Percentiles rank a stretch among this genome's conserved stretches.
These are phyloP conservation scores for Thymelicus lineola DNA, from an alignment of 2,888 invertebrate species.

Conservation along the genomic window DNA sequence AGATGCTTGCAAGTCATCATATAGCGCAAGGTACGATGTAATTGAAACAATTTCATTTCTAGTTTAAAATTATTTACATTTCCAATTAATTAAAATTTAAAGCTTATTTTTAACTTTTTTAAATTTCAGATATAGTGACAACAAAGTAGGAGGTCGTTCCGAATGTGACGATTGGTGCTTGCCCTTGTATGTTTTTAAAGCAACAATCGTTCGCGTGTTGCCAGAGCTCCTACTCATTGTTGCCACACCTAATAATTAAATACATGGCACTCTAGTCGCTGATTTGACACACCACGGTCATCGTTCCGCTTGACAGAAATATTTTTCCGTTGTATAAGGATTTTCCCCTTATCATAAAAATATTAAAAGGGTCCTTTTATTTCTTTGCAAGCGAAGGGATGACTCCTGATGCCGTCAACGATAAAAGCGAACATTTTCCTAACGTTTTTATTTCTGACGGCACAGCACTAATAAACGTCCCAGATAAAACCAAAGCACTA, in stretches of 20 bases:
- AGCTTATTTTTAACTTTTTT: constrained; percentile 43
- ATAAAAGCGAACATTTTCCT: constrained; percentile 54
- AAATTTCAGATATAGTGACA: constrained; percentile 74
- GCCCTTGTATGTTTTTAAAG: constrained; percentile 52
- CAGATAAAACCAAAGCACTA: constrained; percentile 81
- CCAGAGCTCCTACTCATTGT: constrained; percentile 71
- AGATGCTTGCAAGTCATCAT: background rate
- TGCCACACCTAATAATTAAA: constrained; percentile 73
- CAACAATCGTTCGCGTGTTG: constrained; percentile 72
- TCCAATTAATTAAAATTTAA: constrained; percentile 41
- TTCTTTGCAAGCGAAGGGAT: constrained; percentile 74
- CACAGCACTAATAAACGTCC: constrained; percentile 65
- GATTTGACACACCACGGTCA: constrained; percentile 82
- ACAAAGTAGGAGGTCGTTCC: constrained; percentile 77
- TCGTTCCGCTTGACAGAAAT: constrained; percentile 74
- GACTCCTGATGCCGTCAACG: constrained; percentile 62
- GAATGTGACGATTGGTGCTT: constrained; percentile 77
- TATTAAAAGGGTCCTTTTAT: constrained; percentile 36
- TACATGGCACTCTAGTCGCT: constrained; percentile 81
- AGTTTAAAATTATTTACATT: background rate
- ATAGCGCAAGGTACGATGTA: background rate
- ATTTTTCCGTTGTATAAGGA: constrained; percentile 32
- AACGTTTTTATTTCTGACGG: constrained; percentile 62
- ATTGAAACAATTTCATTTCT: background rate
- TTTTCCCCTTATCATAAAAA: constrained; percentile 7